Percentiles rank a stretch among this genome's conserved stretches.
These are phyloP conservation scores for Aricia agestis DNA, from an alignment of 1,140 invertebrate species.

Conservation along the genomic window DNA sequence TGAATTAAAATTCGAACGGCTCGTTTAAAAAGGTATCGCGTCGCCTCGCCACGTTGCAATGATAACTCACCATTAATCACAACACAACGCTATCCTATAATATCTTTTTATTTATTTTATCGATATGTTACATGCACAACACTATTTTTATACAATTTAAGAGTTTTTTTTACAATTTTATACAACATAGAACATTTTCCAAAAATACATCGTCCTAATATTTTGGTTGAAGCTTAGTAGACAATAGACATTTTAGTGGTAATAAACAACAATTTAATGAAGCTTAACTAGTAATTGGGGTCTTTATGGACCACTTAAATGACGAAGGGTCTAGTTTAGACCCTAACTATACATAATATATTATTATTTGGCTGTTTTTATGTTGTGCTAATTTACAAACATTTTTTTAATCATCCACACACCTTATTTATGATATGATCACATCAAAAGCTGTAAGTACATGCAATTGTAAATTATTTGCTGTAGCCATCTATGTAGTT, in stretches of 20 bases:
- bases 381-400: background rate
- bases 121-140: constrained; percentile 2
- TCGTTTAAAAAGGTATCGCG: too few relatives aligned
- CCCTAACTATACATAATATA: background rate
- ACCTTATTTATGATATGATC: background rate
- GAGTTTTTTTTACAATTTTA: background rate
- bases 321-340: background rate
- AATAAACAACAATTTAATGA: background rate
- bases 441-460: constrained; percentile 1
- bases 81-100: constrained; percentile 7
- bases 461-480: background rate
- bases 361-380: background rate
- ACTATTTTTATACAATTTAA: constrained; percentile 6
- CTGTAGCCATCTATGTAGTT: too few relatives aligned
- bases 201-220: constrained; percentile 2
- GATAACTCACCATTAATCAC: background rate
- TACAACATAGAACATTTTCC: background rate
- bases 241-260: background rate
- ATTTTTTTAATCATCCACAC: background rate
- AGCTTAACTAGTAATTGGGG: background rate
- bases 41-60: too few relatives aligned
- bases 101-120: background rate
- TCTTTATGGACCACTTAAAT: background rate
- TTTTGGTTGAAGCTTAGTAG: background rate
- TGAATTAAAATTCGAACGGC: too few relatives aligned